A percentile compares a stretch with the other conserved stretches of the same genome.
Conservation (phyloP, 2,113 vertebrate genomes). For the Clarias batrachus region DNA sequence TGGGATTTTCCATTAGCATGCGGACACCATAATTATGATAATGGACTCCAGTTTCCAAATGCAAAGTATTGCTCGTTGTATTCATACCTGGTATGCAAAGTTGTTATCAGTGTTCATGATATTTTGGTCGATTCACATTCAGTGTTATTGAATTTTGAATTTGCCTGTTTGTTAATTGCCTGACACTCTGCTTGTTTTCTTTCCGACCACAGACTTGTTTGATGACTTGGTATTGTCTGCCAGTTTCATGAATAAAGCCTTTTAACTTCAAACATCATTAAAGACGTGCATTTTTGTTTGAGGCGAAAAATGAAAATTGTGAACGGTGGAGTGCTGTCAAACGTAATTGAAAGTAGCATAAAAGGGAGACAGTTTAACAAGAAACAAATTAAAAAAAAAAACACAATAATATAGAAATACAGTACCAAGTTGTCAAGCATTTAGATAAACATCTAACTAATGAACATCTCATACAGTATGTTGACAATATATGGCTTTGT, state of each 20-base stretch:
- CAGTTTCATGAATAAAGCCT: not conserved
- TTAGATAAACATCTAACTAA: not conserved
- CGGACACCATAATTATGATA: not conserved
- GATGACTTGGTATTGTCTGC: not conserved
- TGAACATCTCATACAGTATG: not conserved
- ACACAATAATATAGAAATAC: not conserved
- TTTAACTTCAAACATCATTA: not conserved
- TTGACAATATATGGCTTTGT: not conserved
- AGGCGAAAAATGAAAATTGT: not conserved
- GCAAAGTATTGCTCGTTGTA: not conserved
- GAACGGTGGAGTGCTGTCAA: not conserved
- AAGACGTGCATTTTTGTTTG: not conserved
- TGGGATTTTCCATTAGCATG: not conserved
- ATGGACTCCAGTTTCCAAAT: not conserved
- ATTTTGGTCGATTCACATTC: not conserved
- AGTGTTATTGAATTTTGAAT: not conserved
- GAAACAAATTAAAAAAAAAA: not conserved
- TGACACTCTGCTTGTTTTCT: not conserved
- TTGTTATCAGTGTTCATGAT: not conserved
- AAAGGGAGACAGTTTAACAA: not conserved
- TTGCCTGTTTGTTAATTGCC: not conserved
- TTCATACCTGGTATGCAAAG: not conserved
- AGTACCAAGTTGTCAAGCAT: not conserved
- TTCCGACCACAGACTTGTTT: not conserved
- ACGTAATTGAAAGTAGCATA: not conserved